phyloP scores from a whole-genome alignment of 1,140 invertebrate species.

The Arion vulgaris region DNA sequence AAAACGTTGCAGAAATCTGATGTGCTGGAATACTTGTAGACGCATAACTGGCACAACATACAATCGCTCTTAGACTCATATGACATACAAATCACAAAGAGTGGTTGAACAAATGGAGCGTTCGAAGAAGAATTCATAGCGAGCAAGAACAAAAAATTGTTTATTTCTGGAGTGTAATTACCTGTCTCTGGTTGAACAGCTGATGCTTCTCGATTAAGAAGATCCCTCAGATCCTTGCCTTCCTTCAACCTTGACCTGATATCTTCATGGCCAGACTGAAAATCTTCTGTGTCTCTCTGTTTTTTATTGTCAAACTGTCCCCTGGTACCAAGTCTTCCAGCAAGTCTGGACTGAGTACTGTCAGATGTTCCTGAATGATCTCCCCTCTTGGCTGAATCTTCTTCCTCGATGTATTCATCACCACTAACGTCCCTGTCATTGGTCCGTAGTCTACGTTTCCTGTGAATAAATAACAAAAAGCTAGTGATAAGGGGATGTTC shows the following conservation, averaged over 20 bases:
- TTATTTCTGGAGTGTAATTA: too few relatives aligned
- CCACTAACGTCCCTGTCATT: not conserved
- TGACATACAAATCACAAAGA: too few relatives aligned
- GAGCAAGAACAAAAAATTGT: too few relatives aligned
- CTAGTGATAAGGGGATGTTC: too few relatives aligned
- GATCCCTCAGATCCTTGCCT: constrained; percentile 33
- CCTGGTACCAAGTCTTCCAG: constrained; percentile 1
- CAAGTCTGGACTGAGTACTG: constrained; percentile 1
- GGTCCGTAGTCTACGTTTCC: not conserved
- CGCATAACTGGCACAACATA: too few relatives aligned
- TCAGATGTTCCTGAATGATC: not conserved
- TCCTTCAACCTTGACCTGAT: not conserved
- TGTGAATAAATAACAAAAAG: not conserved
- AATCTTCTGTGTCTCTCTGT: not conserved
- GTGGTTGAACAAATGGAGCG: too few relatives aligned
- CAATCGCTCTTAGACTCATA: too few relatives aligned
- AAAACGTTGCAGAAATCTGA: too few relatives aligned
- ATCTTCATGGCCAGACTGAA: too few relatives aligned
- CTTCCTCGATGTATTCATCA: not conserved
- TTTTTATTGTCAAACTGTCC: not conserved
- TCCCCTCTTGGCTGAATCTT: not conserved
- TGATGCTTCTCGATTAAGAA: constrained; percentile 5
- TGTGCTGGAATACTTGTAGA: too few relatives aligned
- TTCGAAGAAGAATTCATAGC: too few relatives aligned
- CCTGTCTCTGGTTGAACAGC: not conserved